A percentile compares a stretch with the other conserved stretches of the same genome.
Evolutionary conservation across 2,888 invertebrate genomes (phyloP).

Genomic region (Drosophila diplacantha): DNA sequence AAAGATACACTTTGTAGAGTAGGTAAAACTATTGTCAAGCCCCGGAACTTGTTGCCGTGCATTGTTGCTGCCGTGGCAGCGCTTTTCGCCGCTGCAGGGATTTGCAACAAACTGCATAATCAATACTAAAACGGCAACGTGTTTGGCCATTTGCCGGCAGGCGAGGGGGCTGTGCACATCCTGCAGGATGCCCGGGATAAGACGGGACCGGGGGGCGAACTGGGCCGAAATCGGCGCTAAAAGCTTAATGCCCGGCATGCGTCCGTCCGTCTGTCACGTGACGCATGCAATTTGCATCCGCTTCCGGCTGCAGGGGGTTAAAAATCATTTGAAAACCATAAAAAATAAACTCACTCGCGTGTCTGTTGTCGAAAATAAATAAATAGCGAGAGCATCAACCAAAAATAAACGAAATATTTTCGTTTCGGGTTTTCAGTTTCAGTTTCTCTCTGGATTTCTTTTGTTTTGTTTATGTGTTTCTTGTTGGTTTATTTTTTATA

Average conservation of each 20-base stretch:
- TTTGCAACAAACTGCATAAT: slow-evolving; percentile 70
- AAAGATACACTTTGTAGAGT: no score
- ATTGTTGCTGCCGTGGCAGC: slow-evolving; percentile 17
- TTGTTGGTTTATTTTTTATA: not conserved
- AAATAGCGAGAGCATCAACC: slow-evolving; percentile 48
- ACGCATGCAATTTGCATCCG: slow-evolving; percentile 77
- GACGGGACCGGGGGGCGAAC: no score
- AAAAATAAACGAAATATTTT: slow-evolving; percentile 36
- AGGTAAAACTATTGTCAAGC: no score
- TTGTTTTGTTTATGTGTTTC: slow-evolving; percentile 7
- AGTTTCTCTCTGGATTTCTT: slow-evolving; percentile 21
- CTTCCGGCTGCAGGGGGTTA: slow-evolving; percentile 72
- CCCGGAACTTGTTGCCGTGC: not conserved
- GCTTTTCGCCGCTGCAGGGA: slow-evolving; percentile 47
- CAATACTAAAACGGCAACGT: slow-evolving; percentile 67
- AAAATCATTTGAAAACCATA: slow-evolving; percentile 74
- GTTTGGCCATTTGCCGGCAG: slow-evolving; percentile 54
- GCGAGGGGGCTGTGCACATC: slow-evolving; percentile 10
- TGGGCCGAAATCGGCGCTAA: slow-evolving; percentile 50
- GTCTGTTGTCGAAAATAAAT: slow-evolving; percentile 66
- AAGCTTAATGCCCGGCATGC: slow-evolving; percentile 65
- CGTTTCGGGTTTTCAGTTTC: slow-evolving; percentile 7
- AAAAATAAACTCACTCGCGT: slow-evolving; percentile 68
- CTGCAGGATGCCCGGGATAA: slow-evolving; percentile 10
- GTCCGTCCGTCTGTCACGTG: slow-evolving; percentile 67